phyloP scores from a whole-genome alignment of 2,113 vertebrate genomes.

The Megalops atlanticus region DNA sequence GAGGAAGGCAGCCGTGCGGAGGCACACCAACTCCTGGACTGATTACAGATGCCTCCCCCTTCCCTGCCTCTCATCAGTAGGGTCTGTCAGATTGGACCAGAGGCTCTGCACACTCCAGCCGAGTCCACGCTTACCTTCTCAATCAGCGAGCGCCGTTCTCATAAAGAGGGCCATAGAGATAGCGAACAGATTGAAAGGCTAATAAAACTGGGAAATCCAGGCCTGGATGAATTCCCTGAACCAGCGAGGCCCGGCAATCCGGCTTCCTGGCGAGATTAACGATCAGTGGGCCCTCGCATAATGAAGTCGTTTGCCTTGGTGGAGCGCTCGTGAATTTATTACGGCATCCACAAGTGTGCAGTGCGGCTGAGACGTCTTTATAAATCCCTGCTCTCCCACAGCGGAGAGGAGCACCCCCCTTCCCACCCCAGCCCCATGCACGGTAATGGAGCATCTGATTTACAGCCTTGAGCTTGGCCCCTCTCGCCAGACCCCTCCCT shows the following conservation, averaged over 20 bases:
- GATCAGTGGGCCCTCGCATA: constrained; percentile 87
- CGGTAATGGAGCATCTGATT: constrained; percentile 9
- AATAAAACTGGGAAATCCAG: constrained; percentile 94
- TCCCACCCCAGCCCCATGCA: neutral
- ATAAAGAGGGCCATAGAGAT: constrained; percentile 40
- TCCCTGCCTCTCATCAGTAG: neutral
- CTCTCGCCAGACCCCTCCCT: constrained; percentile 20
- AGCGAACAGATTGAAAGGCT: constrained; percentile 87
- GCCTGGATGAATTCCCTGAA: constrained; percentile 89
- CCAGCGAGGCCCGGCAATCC: constrained; percentile 77
- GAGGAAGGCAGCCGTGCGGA: neutral
- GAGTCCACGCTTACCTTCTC: neutral
- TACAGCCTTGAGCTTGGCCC: constrained; percentile 38
- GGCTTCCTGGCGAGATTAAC: constrained; percentile 88
- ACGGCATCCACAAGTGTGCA: constrained; percentile 92
- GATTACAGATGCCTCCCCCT: neutral
- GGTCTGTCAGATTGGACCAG: neutral
- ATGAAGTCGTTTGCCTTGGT: constrained; percentile 95
- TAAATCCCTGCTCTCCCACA: constrained; percentile 84
- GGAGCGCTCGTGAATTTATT: constrained; percentile 94
- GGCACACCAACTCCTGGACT: neutral
- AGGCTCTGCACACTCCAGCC: neutral
- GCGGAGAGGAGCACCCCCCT: constrained; percentile 43
- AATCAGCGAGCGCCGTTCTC: neutral
- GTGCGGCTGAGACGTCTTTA: constrained; percentile 89